Evolutionary conservation across 2,888 invertebrate species (phyloP), one percentile per base, ranked within the genome.

Genomic region (Hirtodrosophila confusa): DNA sequence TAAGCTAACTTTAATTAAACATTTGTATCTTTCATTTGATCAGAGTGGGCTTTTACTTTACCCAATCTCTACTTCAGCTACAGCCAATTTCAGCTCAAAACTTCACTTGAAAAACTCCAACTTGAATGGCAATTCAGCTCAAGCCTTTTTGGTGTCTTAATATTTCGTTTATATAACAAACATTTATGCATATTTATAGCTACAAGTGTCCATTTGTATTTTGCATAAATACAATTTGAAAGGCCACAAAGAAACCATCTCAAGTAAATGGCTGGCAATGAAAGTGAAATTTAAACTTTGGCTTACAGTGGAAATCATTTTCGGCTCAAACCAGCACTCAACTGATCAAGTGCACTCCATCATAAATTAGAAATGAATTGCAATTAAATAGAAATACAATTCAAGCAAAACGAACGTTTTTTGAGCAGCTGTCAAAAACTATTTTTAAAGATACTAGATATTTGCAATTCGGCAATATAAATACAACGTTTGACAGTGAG

Each of bases 241-340:
- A 48, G 53, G 29, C 41, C 40, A 24, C 57, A 56, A 65, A 29
- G 47, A 57, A 75, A 68, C 65, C 61, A 45, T 47, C 44, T 69
- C 36, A 24, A 63, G 53, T 58, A 66, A 64, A 57, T 41, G 45
- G 43, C 35, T 58, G 62, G 54, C 53, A 55, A 69, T 1, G 69
- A 70, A 79, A 76, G 74, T 78, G 68, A 77, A 78, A 78, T 74
- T 17, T 76, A 44, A 58, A 47, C 33, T 17, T 17, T 17, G 17
- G 17, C 43, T 56, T 35, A 63, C 44, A 31, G 5, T 31, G 7
- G 31, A 12, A 39, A 27, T 2, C 29, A 11, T 37, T 33, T 39
- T 39, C 54, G 55, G 12, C 36, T 57, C 27, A 6, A 54, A 17
- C 5, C 23, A n/a, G 36, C 48, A 43, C 37, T 68, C 47, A 48